These are phyloP conservation scores for Cactoblastis cactorum DNA, from an alignment of 2,888 invertebrate species.

Conservation along the genomic window DNA sequence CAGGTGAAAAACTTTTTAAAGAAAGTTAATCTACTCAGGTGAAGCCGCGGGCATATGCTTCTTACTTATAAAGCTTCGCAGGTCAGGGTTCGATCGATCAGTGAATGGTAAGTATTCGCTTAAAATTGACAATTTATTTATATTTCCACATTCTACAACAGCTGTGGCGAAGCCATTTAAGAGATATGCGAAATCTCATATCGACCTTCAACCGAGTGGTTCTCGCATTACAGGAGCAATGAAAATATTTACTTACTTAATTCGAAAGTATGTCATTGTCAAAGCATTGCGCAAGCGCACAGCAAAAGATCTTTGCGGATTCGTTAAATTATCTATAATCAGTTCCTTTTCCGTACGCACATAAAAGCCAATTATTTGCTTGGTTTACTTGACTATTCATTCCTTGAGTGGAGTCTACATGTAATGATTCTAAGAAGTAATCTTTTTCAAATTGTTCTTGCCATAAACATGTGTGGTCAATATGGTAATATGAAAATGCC, in stretches of 20 bases:
- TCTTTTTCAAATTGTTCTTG: too few species aligned
- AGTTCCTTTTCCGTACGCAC: conserved; percentile 33
- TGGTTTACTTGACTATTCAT: too few species aligned
- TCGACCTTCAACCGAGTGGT: conserved; percentile 16
- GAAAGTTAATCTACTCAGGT: too few species aligned
- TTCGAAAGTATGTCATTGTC: conserved; percentile 68
- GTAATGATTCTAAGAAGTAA: too few species aligned
- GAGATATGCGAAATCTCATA: conserved; percentile 9
- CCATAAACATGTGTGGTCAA: too few species aligned
- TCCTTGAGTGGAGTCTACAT: too few species aligned
- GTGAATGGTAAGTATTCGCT: too few species aligned
- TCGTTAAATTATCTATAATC: neutral
- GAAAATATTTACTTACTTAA: conserved; percentile 36
- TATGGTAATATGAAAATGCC: too few species aligned
- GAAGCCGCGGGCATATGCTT: too few species aligned
- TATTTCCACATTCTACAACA: neutral
- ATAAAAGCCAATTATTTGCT: conserved; percentile 18
- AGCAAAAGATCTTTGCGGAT: conserved; percentile 1
- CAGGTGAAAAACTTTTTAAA: too few species aligned
- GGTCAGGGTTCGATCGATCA: neutral
- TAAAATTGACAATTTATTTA: neutral
- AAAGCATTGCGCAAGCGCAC: conserved; percentile 24
- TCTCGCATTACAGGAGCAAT: conserved; percentile 21
- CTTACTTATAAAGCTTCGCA: neutral
- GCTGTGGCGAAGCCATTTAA: neutral